A percentile compares a stretch with the other conserved stretches of the same genome.
Conservation (phyloP, 2,113 vertebrate genomes). For the Halichoerus grypus region DNA sequence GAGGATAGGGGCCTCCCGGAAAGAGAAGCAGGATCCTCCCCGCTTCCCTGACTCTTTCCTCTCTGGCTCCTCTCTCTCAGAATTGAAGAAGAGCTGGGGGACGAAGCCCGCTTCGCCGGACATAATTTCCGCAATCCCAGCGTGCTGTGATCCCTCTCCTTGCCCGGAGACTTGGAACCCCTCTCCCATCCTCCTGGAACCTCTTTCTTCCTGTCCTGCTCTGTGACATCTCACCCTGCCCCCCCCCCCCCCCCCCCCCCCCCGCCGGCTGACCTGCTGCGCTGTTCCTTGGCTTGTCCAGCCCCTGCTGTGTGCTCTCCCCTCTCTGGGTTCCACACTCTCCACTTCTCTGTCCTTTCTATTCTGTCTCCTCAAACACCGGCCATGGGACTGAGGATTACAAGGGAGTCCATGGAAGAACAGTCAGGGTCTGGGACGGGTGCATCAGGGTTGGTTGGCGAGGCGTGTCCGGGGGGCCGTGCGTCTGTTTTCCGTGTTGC, state of each 20-base stretch:
- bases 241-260: not conserved
- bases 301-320: constrained; percentile 12
- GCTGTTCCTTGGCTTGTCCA: not conserved
- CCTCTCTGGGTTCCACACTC: not conserved
- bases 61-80: constrained; percentile 83
- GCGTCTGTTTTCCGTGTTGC: not conserved
- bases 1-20: not conserved
- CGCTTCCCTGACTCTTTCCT: not conserved
- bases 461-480: not conserved
- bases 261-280: not conserved
- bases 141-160: constrained; percentile 88
- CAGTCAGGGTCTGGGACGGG: not conserved
- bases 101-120: constrained; percentile 94
- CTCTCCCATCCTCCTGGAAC: constrained; percentile 54
- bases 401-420: not conserved
- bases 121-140: constrained; percentile 97
- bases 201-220: constrained; percentile 76
- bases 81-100: constrained; percentile 96
- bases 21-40: not conserved
- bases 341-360: constrained; percentile 65
- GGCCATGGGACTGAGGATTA: not conserved
- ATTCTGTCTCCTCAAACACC: constrained; percentile 53
- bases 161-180: constrained; percentile 47
- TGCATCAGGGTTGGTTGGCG: not conserved
- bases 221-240: constrained; percentile 46